These are phyloP conservation scores for Pogonomyrmex barbatus DNA, from an alignment of 1,140 invertebrate genomes.

Conservation along the genomic window DNA sequence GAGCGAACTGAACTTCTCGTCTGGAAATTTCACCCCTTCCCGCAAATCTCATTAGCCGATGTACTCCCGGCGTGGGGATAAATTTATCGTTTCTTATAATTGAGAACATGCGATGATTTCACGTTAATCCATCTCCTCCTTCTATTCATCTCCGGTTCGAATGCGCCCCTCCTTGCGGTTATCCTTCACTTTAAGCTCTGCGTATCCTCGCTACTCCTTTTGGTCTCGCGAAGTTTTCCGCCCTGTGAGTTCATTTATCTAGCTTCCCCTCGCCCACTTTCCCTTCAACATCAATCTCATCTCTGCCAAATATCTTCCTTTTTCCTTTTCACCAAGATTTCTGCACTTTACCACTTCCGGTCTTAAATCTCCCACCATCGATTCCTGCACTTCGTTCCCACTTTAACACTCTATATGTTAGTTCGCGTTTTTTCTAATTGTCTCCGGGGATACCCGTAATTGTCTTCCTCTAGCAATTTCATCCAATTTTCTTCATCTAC, in stretches of 20 bases:
- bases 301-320: slow-evolving; percentile 33
- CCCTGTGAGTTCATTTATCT: slow-evolving; percentile 45
- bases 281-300: slow-evolving; percentile 36
- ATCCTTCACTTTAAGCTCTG: slow-evolving; percentile 31
- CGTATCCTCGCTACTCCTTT: background rate
- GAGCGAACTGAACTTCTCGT: background rate
- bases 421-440: slow-evolving; percentile 19
- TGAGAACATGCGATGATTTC: background rate
- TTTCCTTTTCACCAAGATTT: slow-evolving; percentile 21
- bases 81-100: slow-evolving; percentile 12
- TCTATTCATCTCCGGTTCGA: slow-evolving; percentile 2
- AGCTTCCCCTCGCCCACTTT: background rate
- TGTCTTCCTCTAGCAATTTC: slow-evolving; percentile 19
- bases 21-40: background rate
- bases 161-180: background rate
- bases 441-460: slow-evolving; percentile 35
- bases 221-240: slow-evolving; percentile 16
- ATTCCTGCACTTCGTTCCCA: background rate
- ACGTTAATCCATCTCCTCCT: slow-evolving; percentile 17
- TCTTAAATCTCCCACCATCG: slow-evolving; percentile 22
- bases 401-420: slow-evolving; percentile 29
- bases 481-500: slow-evolving; percentile 23
- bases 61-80: background rate
- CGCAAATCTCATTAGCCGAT: background rate
- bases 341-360: slow-evolving; percentile 11